Base-by-base conservation (phyloP, 2,888 invertebrate genomes). In the Beris chalybata region DNA sequence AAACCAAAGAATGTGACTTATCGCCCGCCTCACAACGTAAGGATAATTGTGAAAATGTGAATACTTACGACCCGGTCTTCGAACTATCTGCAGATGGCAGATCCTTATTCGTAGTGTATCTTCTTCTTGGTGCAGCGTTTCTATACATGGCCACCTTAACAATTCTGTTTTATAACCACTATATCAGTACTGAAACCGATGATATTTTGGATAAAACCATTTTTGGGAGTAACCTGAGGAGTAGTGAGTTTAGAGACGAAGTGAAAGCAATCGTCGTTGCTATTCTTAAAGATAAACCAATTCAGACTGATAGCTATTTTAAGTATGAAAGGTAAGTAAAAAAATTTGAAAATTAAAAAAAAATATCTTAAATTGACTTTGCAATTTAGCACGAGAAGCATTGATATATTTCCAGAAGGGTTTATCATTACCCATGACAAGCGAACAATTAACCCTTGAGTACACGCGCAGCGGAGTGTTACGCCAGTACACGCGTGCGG, bases 111-210 rank as follows among this genome's bases (percentile, higher is more conserved):
- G 54, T 64, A 44, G 45, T 78, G 45, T 78, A 78, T 66, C 72
- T 77, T 13, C 76, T 77, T 66, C 67, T 78, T 68, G 77, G 76
- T 9, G 73, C 76, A 5, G 71, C 77, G 13, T 73, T 77, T 32
- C 70, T 78, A 3, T 75, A 76, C 66, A 65, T 78, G 68, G 76
- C 75, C 59, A 74, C 76, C 31, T 72, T 79, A 13, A 71, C 77
- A 13, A 72, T 78, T 15, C 71, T 78, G 31, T 77, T 78, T 69
- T 77, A 77, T 38, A 74, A 76, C 43, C 73, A 77, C 64, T 64
- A 44, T n/a, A 53, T 44, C 29, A 53, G 45, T 29, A 54, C n/a
- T 30, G 30, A 5, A 13, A 50, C 53, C 31, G 50, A 55, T 59
- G 61, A 50, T 38, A 12, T 61, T 31, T 12, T 52, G 22, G 52